Evolutionary conservation across 2,113 vertebrate species (phyloP).

Genomic region (Engraulis encrasicolus): DNA sequence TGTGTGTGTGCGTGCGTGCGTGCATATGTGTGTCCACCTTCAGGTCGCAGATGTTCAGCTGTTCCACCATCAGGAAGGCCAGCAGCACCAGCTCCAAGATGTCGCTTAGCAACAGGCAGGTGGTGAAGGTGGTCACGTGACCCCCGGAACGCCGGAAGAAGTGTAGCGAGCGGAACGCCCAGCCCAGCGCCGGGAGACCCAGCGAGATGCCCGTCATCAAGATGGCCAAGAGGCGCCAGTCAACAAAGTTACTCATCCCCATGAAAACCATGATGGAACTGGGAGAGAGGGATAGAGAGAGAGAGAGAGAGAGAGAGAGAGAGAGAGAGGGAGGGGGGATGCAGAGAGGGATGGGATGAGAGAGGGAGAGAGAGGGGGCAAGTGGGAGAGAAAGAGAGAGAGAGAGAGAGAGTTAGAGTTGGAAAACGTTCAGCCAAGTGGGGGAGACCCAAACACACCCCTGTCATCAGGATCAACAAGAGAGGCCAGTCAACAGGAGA

Average conservation of each 20-base stretch:
- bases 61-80: not conserved
- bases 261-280: not conserved
- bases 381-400: not conserved
- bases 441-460: no score
- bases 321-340: not conserved
- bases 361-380: no score
- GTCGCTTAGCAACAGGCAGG: not conserved
- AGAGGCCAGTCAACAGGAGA: no score
- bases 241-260: constrained; percentile 9
- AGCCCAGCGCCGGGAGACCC: not conserved
- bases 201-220: not conserved
- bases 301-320: not conserved
- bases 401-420: not conserved
- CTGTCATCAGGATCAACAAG: no score
- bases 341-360: not conserved
- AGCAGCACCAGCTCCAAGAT: constrained; percentile 1
- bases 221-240: not conserved
- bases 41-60: not conserved
- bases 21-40: no score
- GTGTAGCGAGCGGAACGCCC: not conserved
- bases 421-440: no score
- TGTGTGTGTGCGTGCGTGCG: no score
- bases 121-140: not conserved
- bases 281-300: not conserved
- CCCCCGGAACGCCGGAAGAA: not conserved